Evolutionary conservation across 2,888 invertebrate species (phyloP), one percentile per base, ranked within the genome.

Genomic region (Cosmopolites sordidus): DNA sequence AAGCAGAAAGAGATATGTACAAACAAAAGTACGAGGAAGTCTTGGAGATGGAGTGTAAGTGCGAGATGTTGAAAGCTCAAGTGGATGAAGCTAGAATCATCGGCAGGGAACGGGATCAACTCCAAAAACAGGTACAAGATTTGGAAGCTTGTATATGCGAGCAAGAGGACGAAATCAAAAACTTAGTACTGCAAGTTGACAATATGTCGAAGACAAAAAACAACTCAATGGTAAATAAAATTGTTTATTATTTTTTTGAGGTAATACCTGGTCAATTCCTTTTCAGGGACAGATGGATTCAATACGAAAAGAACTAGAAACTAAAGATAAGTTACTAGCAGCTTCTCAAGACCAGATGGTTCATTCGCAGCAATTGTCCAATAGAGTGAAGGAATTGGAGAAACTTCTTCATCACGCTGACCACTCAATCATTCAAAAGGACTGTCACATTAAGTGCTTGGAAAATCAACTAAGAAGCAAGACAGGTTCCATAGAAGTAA

Each of bases 121-220:
- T 80, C 16, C 64, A 74, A 46, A 76, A 77, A 60, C 78, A 78
- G 69, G 66, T 80, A 30, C 73, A 76, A 59, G 80, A 80, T 70
- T 70, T 74, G 38, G 79, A 81, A 63, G 77, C 78, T 54, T 76
- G 76, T 65, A 72, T 78, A 15, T 76, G 79, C 67, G 80, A 81
- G 57, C 79, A 79, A 69, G 80, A 78, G 48, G 76, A 78, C 60
- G 81, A 81, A 72, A 80, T 81, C 33, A 78, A 75, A 66, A 75
- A 73, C 60, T 68, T 81, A 44, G 74, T 77, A 0, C 42, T 64
- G 39, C 78, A 81, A 68, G 75, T 81, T 38, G 79, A 80, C 60
- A 71, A 68, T 58, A 62, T 80, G 49, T 69, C 67, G 3, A 60
- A 64, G 30, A 66, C 65, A 29, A 62, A 67, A 38, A 69, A 70